Percentiles rank a stretch among this genome's conserved stretches.
Evolutionary conservation across 2,888 invertebrate species (phyloP).

Genomic region (Parnassius orleans): DNA sequence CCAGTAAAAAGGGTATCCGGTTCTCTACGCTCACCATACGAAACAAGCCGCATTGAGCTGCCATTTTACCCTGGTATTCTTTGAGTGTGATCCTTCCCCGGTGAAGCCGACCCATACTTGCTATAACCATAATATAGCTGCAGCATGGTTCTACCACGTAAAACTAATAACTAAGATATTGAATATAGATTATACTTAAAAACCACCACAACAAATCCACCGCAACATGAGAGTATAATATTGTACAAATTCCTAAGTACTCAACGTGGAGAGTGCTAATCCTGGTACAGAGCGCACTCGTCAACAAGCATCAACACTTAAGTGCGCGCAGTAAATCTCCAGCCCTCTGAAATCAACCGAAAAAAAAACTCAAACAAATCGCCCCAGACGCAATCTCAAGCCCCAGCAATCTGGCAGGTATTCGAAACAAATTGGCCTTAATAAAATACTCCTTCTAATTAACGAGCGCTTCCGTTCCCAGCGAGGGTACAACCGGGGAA

Average conservation of each 20-base stretch:
- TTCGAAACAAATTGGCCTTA: slow-evolving; percentile 73
- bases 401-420: slow-evolving; percentile 66
- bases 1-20: too few relatives aligned
- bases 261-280: slow-evolving; percentile 20
- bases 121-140: too few relatives aligned
- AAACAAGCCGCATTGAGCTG: too few relatives aligned
- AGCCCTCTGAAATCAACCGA: slow-evolving; percentile 24
- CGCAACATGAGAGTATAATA: slow-evolving; percentile 4
- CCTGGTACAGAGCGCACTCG: slow-evolving; percentile 17
- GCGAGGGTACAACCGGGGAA: slow-evolving; percentile 43
- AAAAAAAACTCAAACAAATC: slow-evolving; percentile 48
- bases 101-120: too few relatives aligned
- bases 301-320: slow-evolving; percentile 15
- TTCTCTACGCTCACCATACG: too few relatives aligned
- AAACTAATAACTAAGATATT: too few relatives aligned
- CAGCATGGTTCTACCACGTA: too few relatives aligned
- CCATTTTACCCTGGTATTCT: too few relatives aligned
- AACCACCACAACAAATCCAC: neutral
- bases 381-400: slow-evolving; percentile 41
- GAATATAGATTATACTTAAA: too few relatives aligned
- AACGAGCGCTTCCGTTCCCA: slow-evolving; percentile 48
- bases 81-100: too few relatives aligned
- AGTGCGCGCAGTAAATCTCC: slow-evolving; percentile 18
- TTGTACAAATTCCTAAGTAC: slow-evolving; percentile 5
- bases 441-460: slow-evolving; percentile 75